Base-by-base conservation (phyloP, 2,113 vertebrate species). In the Grammomys dolichurus region DNA sequence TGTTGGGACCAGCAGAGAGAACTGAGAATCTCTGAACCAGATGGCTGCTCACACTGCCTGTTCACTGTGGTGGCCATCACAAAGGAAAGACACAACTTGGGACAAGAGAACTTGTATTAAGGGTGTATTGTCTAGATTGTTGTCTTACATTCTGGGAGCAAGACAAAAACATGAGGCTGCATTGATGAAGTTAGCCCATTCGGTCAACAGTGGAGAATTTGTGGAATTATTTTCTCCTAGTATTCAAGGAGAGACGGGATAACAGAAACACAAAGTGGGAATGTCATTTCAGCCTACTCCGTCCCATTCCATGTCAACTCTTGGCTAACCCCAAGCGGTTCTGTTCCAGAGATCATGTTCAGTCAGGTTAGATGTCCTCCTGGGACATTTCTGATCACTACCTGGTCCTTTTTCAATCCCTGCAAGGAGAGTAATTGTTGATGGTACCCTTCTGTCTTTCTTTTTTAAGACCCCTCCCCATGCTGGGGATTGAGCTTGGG, bases 171-270 rank as follows among this genome's bases (percentile, higher is more conserved):
- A 1, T 5, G n/a, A 24, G 87, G 48, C 33, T 73, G 16, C 12
- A 0, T 43, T 40, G 48, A 2, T 48, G 72, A 51, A 54, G 19
- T 7, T 43, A 48, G 24, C 10, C 40, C 40, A 28, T 91, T 91
- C 46, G 10, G 11, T 63, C 1, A 7, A 13, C 5, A 54, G 48
- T 28, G 8, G 82, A 89, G 67, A 77, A 22, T 20, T 63, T 65
- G 16, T 28, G 86, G 51, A 69, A 94, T 91, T 69, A 12, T 87
- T 76, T 94, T 89, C 81, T 96, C 22, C 54, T 84, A 48, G 60
- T 36, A n/a, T 69, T 92, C 46, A 70, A 67, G 24, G 46, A 91
- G 13, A 94, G 9, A 10, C 70, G 24, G 60, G 70, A 70, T 94
- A 22, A 82, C 40, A 95, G 31, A 54, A 91, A 36, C 69, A 40